Conservation (phyloP, 1,140 invertebrate species). For the Pinna nobilis region DNA sequence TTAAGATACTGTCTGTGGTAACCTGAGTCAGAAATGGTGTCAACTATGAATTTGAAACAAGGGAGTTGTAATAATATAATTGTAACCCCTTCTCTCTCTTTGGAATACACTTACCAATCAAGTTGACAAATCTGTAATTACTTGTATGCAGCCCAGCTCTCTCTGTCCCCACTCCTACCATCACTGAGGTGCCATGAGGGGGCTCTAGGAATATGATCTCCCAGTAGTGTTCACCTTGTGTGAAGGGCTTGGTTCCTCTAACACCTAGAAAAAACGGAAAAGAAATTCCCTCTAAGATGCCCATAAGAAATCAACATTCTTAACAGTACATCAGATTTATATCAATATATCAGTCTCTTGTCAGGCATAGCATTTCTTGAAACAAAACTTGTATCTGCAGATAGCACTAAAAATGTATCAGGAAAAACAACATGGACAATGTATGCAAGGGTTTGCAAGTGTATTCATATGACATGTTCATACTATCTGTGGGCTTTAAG, state of each 20-base stretch:
- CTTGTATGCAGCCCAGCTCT: conserved; percentile 49
- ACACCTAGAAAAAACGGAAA: conserved; percentile 48
- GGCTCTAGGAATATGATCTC: conserved; percentile 65
- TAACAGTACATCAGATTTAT: background rate
- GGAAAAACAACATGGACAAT: too few relatives aligned
- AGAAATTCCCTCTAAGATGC: background rate
- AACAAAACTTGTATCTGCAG: background rate
- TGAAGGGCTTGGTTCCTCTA: conserved; percentile 61
- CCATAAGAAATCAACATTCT: background rate
- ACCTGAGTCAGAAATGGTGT: too few relatives aligned
- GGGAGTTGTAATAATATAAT: too few relatives aligned
- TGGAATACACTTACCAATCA: conserved; percentile 57
- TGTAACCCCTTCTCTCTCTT: background rate
- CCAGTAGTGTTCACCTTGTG: conserved; percentile 64
- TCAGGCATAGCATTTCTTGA: background rate
- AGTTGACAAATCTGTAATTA: conserved; percentile 57
- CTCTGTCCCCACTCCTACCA: conserved; percentile 67
- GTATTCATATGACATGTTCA: too few relatives aligned
- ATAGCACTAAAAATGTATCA: background rate
- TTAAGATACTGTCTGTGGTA: too few relatives aligned
- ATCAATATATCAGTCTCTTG: background rate
- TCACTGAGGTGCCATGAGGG: conserved; percentile 61
- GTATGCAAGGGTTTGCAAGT: too few relatives aligned
- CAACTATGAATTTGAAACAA: too few relatives aligned
- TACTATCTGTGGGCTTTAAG: too few relatives aligned